phyloP scores from a whole-genome alignment of 2,113 vertebrate species.

The Alethe diademata region DNA sequence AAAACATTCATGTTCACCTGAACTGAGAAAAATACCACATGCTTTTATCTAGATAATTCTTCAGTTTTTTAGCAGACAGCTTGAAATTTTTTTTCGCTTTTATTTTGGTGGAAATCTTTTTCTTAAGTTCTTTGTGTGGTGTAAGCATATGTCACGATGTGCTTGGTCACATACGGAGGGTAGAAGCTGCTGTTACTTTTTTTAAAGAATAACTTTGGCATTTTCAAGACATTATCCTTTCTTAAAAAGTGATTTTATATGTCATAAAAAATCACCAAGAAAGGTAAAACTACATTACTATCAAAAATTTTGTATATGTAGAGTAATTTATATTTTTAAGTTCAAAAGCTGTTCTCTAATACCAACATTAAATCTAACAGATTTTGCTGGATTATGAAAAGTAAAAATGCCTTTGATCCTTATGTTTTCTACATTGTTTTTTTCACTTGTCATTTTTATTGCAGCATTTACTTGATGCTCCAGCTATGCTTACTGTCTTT shows the following conservation, averaged over 20 bases:
- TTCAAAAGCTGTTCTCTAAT: neutral
- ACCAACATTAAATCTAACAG: neutral
- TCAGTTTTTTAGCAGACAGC: neutral
- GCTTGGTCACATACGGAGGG: neutral
- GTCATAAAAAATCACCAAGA: neutral
- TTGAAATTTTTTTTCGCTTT: neutral
- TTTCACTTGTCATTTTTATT: neutral
- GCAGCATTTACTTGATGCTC: neutral
- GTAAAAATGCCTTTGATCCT: neutral
- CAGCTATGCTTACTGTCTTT: neutral
- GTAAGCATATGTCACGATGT: neutral
- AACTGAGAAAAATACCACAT: neutral
- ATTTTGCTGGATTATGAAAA: neutral
- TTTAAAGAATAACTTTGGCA: neutral
- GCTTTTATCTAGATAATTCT: neutral
- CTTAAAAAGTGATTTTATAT: neutral
- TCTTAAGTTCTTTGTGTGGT: neutral
- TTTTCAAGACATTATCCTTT: neutral
- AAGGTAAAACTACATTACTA: neutral
- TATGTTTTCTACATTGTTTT: neutral
- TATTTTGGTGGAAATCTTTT: neutral
- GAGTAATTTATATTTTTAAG: neutral
- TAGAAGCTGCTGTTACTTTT: neutral
- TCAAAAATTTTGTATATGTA: neutral
- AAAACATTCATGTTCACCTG: neutral